Evolutionary conservation across 2,113 vertebrate species (phyloP).

Genomic region (Elephas maximus): DNA sequence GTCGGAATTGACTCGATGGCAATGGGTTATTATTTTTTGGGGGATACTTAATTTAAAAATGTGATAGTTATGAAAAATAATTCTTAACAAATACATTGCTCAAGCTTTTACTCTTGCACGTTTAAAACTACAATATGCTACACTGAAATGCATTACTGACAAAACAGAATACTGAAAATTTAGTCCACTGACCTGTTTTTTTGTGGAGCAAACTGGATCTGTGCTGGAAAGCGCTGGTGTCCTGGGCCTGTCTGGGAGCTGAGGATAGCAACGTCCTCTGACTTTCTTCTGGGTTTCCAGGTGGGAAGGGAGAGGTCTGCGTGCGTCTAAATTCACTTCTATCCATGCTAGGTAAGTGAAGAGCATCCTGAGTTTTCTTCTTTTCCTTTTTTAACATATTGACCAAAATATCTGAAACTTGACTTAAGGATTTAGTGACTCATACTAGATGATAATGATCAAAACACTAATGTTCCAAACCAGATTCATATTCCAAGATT

Average conservation of each 20-base stretch:
- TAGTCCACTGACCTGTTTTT: slow-evolving; percentile 85
- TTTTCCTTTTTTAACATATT: slow-evolving; percentile 96
- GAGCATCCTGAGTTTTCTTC: slow-evolving; percentile 89
- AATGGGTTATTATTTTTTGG: background rate
- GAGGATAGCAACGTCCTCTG: background rate
- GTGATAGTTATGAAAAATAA: background rate
- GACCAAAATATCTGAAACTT: slow-evolving; percentile 92
- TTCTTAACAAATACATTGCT: background rate
- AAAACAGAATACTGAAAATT: background rate
- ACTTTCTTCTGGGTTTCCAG: slow-evolving; percentile 44
- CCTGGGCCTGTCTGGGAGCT: slow-evolving; percentile 51
- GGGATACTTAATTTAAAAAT: background rate
- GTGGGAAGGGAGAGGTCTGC: slow-evolving; percentile 46
- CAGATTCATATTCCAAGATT: background rate
- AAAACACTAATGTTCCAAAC: background rate
- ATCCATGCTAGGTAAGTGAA: slow-evolving; percentile 77
- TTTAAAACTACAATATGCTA: background rate
- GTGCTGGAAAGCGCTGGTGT: background rate
- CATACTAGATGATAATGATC: background rate
- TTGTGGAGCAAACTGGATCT: slow-evolving; percentile 71
- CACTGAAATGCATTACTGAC: background rate
- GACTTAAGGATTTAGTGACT: slow-evolving; percentile 85
- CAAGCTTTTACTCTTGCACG: background rate
- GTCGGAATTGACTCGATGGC: background rate
- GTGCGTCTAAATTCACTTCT: background rate